phyloP scores from a whole-genome alignment of 1,140 invertebrate genomes.

The Vollenhovia emeryi region DNA sequence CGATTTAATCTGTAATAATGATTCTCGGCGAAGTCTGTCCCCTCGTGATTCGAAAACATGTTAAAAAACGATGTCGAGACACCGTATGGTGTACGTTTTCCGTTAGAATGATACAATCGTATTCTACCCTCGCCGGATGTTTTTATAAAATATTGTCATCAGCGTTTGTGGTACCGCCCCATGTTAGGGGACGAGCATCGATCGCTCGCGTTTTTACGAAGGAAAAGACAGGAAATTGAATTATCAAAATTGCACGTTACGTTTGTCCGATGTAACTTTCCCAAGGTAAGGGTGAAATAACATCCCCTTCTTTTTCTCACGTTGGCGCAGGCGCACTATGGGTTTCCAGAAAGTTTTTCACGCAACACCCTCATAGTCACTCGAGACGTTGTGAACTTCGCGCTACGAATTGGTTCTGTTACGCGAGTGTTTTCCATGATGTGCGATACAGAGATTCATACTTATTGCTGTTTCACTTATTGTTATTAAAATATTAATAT shows the following conservation, averaged over 20 bases:
- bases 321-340: conserved; percentile 4
- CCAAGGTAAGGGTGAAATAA: neutral
- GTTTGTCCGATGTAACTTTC: neutral
- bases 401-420: neutral
- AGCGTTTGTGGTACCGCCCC: neutral
- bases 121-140: neutral
- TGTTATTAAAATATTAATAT: neutral
- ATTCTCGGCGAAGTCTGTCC: neutral
- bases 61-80: neutral
- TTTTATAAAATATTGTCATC: neutral
- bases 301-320: neutral
- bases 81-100: neutral
- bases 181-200: neutral
- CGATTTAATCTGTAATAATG: conserved; percentile 14
- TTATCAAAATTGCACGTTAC: conserved; percentile 16
- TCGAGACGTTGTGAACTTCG: neutral
- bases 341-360: neutral
- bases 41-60: neutral
- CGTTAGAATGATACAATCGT: neutral
- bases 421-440: neutral
- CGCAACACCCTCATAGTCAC: neutral
- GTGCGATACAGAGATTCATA: neutral
- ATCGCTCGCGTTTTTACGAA: neutral
- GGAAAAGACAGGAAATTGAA: neutral
- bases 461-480: neutral